phyloP scores from a whole-genome alignment of 2,888 invertebrate species.

The Agriopis marginaria region DNA sequence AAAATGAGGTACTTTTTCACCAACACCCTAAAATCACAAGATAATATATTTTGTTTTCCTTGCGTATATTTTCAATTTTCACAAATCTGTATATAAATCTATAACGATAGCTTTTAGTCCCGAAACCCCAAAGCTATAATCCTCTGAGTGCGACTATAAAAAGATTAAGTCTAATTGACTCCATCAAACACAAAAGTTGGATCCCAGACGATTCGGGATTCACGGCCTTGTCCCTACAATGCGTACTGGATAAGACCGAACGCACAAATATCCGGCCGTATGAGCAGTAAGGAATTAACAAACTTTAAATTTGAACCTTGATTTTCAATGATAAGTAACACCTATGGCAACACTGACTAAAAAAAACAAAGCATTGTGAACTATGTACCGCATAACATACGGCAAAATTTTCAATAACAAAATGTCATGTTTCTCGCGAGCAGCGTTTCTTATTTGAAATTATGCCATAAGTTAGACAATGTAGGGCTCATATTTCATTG shows the following conservation, averaged over 20 bases:
- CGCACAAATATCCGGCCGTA: conserved; percentile 33
- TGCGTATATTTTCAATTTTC: conserved; percentile 17
- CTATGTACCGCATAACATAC: background rate
- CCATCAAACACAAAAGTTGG: conserved; percentile 41
- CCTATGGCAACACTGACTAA: background rate
- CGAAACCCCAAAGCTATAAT: conserved; percentile 22
- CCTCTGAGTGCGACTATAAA: conserved; percentile 22
- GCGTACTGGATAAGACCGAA: conserved; percentile 39
- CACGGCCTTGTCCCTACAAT: conserved; percentile 22
- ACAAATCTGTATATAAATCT: conserved; percentile 11
- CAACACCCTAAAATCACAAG: background rate
- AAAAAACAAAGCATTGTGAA: background rate
- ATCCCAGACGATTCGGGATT: conserved; percentile 26
- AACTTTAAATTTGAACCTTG: background rate
- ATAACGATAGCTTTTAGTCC: conserved; percentile 20
- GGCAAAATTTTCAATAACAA: background rate
- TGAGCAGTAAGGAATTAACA: background rate
- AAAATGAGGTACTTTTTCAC: background rate
- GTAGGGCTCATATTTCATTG: too few species aligned
- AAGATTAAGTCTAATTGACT: conserved; percentile 39
- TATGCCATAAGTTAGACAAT: too few species aligned
- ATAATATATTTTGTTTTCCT: background rate
- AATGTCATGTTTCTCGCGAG: too few species aligned
- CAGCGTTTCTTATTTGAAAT: too few species aligned
- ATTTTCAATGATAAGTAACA: too few species aligned